Conservation (phyloP, 1,140 invertebrate genomes). For the Lutraria rhynchaena region DNA sequence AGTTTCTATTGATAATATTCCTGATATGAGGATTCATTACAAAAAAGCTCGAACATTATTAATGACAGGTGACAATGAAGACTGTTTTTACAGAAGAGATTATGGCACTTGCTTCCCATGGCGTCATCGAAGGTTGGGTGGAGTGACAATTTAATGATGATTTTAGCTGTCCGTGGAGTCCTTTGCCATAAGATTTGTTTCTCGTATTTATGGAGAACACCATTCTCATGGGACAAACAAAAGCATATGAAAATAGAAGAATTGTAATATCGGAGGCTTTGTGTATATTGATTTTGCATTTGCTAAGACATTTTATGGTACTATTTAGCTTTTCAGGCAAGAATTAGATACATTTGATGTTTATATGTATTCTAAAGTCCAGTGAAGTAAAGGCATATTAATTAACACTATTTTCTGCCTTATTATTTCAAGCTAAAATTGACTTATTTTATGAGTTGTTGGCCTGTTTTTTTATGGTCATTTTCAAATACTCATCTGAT, state of each 20-base stretch:
- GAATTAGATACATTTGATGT: constrained; percentile 19
- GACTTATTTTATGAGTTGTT: too few species aligned
- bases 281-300: constrained; percentile 54
- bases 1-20: too few species aligned
- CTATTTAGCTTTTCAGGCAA: constrained; percentile 33
- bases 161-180: constrained; percentile 40
- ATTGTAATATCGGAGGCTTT: constrained; percentile 24
- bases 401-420: too few species aligned
- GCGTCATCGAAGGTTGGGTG: background rate
- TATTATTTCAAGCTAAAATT: too few species aligned
- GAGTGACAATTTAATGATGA: constrained; percentile 43
- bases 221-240: constrained; percentile 15
- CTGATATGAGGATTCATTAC: too few species aligned
- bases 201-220: constrained; percentile 43
- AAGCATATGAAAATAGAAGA: constrained; percentile 39
- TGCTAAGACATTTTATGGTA: constrained; percentile 31
- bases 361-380: too few species aligned
- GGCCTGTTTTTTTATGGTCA: too few species aligned
- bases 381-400: too few species aligned
- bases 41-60: too few species aligned
- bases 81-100: background rate
- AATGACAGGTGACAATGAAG: background rate
- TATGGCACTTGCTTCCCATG: constrained; percentile 10
- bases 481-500: too few species aligned
- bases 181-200: constrained; percentile 44